Evolutionary conservation across 2,888 invertebrate genomes (phyloP).

Genomic region (Encarsia formosa): DNA sequence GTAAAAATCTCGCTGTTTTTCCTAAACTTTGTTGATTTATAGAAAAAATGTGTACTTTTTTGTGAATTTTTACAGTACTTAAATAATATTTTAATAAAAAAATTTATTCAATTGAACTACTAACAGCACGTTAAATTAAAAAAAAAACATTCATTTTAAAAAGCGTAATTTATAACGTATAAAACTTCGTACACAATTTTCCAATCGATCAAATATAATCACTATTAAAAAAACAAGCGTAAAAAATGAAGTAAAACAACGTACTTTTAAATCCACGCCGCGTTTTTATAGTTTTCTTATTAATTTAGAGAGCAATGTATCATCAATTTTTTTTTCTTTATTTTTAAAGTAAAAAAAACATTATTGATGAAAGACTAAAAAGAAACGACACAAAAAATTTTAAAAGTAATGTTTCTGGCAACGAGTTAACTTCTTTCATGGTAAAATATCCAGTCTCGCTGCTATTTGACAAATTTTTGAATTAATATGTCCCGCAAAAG

Average conservation of each 20-base stretch:
- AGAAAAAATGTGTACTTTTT: slow-evolving; percentile 6
- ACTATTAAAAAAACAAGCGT: slow-evolving; percentile 3
- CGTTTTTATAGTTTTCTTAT: slow-evolving; percentile 18
- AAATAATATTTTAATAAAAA: neutral
- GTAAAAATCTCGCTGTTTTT: slow-evolving; percentile 10
- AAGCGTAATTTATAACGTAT: too few relatives aligned
- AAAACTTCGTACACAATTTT: too few relatives aligned
- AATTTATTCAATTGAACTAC: neutral
- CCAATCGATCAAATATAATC: too few relatives aligned
- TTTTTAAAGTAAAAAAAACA: slow-evolving; percentile 5
- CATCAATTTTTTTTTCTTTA: slow-evolving; percentile 11
- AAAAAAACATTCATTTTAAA: slow-evolving; percentile 8
- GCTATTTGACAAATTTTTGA: slow-evolving; percentile 10
- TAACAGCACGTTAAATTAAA: neutral
- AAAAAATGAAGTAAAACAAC: slow-evolving; percentile 9
- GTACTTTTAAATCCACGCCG: slow-evolving; percentile 8
- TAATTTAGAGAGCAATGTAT: slow-evolving; percentile 24
- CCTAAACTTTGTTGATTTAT: neutral
- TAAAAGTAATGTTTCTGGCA: slow-evolving; percentile 15
- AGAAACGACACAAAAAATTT: slow-evolving; percentile 6
- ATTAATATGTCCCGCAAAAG: neutral
- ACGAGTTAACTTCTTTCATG: slow-evolving; percentile 14
- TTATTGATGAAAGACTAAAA: slow-evolving; percentile 18
- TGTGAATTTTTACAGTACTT: neutral
- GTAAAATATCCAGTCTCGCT: slow-evolving; percentile 25